Conservation (phyloP, 1,140 invertebrate species). For the Pseudomyrmex cubaensis region DNA sequence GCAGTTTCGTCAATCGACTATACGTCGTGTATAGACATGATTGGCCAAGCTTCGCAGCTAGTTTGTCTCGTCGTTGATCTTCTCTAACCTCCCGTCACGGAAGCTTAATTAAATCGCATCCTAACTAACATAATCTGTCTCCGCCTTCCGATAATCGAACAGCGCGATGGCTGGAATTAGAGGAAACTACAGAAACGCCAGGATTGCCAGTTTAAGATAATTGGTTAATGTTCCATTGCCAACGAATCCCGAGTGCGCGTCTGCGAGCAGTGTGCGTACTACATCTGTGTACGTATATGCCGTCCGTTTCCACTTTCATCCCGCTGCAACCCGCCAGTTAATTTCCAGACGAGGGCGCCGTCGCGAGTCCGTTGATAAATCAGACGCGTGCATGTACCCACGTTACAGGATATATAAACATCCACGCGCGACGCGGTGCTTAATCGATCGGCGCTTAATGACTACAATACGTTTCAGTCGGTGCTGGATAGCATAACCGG, state of each 20-base stretch:
- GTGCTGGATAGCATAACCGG: constrained; percentile 32
- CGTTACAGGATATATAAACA: constrained; percentile 73
- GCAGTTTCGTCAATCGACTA: not conserved
- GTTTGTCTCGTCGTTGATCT: constrained; percentile 49
- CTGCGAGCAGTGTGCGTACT: constrained; percentile 55
- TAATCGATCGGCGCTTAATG: constrained; percentile 80
- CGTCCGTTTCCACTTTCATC: constrained; percentile 45
- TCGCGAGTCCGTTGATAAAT: constrained; percentile 74
- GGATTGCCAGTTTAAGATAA: constrained; percentile 74
- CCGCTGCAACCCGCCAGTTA: constrained; percentile 53
- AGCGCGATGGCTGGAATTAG: constrained; percentile 64
- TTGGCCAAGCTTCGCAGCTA: constrained; percentile 18
- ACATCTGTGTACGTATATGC: not conserved
- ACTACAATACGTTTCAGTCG: constrained; percentile 63
- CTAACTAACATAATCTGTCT: constrained; percentile 76
- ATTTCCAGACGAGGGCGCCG: constrained; percentile 61
- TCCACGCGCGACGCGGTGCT: constrained; percentile 66
- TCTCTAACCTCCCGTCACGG: constrained; percentile 33
- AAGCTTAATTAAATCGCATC: constrained; percentile 74
- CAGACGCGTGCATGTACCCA: constrained; percentile 54
- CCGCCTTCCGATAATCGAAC: constrained; percentile 69
- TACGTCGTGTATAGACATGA: not conserved
- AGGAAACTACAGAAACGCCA: constrained; percentile 61
- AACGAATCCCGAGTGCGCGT: constrained; percentile 61
- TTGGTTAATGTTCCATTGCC: constrained; percentile 79